Evolutionary conservation across 1,140 invertebrate genomes (phyloP).

Genomic region (Cotesia vestalis): DNA sequence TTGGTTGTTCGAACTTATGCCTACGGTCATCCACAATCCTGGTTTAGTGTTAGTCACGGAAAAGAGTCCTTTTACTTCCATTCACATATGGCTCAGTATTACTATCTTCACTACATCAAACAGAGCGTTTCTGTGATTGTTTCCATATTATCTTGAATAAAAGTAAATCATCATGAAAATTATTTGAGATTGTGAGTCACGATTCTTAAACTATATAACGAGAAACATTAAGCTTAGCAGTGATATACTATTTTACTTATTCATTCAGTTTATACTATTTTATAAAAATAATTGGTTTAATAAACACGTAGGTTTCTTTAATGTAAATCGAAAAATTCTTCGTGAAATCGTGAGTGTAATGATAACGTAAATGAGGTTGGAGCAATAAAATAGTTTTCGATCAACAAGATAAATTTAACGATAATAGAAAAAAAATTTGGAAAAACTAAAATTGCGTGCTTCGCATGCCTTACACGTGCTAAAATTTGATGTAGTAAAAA

Average conservation of each 20-base stretch:
- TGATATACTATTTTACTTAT: neutral
- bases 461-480: too few relatives aligned
- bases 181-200: constrained; percentile 24
- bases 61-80: too few relatives aligned
- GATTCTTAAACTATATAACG: neutral
- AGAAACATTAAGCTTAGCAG: constrained; percentile 1
- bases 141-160: neutral
- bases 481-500: too few relatives aligned
- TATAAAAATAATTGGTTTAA: constrained; percentile 8
- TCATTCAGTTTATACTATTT: constrained; percentile 1
- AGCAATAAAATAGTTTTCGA: constrained; percentile 21
- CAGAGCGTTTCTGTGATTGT: neutral
- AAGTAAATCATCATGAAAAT: constrained; percentile 27
- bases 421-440: constrained; percentile 20
- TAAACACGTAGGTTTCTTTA: constrained; percentile 1
- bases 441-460: neutral
- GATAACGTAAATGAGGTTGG: constrained; percentile 30
- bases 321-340: constrained; percentile 25
- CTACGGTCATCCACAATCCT: neutral
- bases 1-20: neutral
- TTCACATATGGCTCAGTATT: too few relatives aligned
- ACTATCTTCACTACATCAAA: neutral
- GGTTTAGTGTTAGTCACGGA: neutral
- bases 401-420: constrained; percentile 12
- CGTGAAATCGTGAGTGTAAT: constrained; percentile 23